Percentiles rank a stretch among this genome's conserved stretches.
Evolutionary conservation across 2,888 invertebrate species (phyloP).

Genomic region (Linnaemya tessellans): DNA sequence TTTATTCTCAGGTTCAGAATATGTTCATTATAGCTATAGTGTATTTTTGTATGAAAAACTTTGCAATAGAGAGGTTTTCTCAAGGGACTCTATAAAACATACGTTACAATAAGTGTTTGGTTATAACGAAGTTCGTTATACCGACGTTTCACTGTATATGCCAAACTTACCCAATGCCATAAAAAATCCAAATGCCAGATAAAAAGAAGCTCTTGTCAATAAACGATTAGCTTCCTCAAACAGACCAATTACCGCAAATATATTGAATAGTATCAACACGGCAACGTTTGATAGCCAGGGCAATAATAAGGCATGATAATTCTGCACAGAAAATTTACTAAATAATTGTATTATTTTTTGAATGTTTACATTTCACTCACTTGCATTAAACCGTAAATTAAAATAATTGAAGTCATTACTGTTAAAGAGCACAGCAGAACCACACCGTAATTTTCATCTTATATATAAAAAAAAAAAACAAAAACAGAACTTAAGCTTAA

Average conservation of each 20-base stretch:
- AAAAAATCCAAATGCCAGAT: slow-evolving; percentile 37
- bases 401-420: slow-evolving; percentile 42
- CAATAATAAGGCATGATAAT: slow-evolving; percentile 19
- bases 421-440: slow-evolving; percentile 21
- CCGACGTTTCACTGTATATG: too few relatives aligned
- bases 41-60: too few relatives aligned
- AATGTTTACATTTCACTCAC: slow-evolving; percentile 22
- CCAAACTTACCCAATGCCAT: slow-evolving; percentile 33
- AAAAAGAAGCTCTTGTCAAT: slow-evolving; percentile 8
- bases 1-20: too few relatives aligned
- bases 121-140: too few relatives aligned
- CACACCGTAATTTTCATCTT: slow-evolving; percentile 38
- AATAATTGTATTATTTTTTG: neutral
- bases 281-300: slow-evolving; percentile 41
- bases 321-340: neutral
- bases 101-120: too few relatives aligned
- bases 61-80: too few relatives aligned
- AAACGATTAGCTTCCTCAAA: slow-evolving; percentile 33
- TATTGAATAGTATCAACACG: slow-evolving; percentile 34
- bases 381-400: slow-evolving; percentile 51
- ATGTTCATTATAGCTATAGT: too few relatives aligned
- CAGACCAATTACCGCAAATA: slow-evolving; percentile 20
- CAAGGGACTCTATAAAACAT: too few relatives aligned
- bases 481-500: too few relatives aligned
- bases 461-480: too few relatives aligned